A percentile compares a stretch with the other conserved stretches of the same genome.
Evolutionary conservation across 2,113 vertebrate species (phyloP).

Genomic region (Hepsetus odoe): DNA sequence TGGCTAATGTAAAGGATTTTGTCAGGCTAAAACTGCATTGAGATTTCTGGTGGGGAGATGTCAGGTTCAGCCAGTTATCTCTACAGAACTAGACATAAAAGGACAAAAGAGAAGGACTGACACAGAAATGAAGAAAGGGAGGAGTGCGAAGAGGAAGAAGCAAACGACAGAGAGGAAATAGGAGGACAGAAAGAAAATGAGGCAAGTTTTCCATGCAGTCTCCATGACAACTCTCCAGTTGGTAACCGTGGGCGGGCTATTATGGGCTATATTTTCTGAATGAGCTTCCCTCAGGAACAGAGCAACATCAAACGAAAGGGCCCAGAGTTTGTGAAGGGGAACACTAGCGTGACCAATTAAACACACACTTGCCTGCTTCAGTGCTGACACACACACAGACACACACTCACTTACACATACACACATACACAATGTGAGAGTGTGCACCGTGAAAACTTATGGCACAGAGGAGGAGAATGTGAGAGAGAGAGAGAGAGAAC

Average conservation of each 20-base stretch:
- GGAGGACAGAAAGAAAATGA: slow-evolving; percentile 18
- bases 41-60: too few species aligned
- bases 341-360: slow-evolving; percentile 70
- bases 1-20: too few species aligned
- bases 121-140: not conserved
- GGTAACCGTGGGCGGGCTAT: slow-evolving; percentile 71
- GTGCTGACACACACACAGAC: slow-evolving; percentile 23
- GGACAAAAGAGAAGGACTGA: not conserved
- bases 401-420: slow-evolving; percentile 6
- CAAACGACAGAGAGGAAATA: slow-evolving; percentile 23
- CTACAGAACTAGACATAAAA: not conserved
- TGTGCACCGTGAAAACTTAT: not conserved
- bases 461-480: not conserved
- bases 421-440: not conserved
- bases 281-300: slow-evolving; percentile 76
- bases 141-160: slow-evolving; percentile 1
- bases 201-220: slow-evolving; percentile 70
- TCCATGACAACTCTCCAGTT: slow-evolving; percentile 76
- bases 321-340: slow-evolving; percentile 29
- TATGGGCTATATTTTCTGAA: slow-evolving; percentile 78
- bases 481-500: too few species aligned
- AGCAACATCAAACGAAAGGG: slow-evolving; percentile 69
- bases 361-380: slow-evolving; percentile 47
- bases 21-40: too few species aligned
- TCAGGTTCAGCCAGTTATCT: too few species aligned